Evolutionary conservation across 1,140 invertebrate genomes (phyloP).

Genomic region (Panagrolaimus sp.): DNA sequence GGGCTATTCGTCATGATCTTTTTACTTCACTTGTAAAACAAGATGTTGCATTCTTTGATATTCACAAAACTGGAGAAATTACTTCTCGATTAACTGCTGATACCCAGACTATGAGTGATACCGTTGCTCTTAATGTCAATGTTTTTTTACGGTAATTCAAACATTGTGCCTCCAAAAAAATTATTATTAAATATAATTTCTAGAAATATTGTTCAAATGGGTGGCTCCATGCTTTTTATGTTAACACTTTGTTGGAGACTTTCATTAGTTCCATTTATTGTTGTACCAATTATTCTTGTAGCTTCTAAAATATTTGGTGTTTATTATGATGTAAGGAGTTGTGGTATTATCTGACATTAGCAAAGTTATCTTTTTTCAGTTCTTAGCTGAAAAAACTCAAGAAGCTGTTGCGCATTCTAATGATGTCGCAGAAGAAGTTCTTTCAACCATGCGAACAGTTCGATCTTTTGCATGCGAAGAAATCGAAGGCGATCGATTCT

Average conservation of each 20-base stretch:
- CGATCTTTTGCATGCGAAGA: conserved; percentile 59
- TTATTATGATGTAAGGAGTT: conserved; percentile 57
- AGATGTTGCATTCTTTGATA: conserved; percentile 34
- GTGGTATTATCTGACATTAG: not conserved
- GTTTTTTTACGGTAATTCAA: conserved; percentile 36
- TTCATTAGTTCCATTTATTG: conserved; percentile 56
- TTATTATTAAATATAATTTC: not conserved
- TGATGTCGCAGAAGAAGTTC: conserved; percentile 59
- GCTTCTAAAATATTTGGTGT: conserved; percentile 59
- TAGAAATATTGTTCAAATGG: conserved; percentile 34
- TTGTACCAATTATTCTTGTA: conserved; percentile 55
- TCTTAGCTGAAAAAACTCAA: conserved; percentile 59
- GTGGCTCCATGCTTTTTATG: conserved; percentile 43
- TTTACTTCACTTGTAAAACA: conserved; percentile 37
- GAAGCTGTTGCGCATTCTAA: conserved; percentile 59
- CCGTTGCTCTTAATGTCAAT: conserved; percentile 51
- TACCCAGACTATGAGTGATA: conserved; percentile 56
- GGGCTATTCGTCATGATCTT: conserved; percentile 31
- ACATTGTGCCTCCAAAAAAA: not conserved
- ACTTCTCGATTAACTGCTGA: conserved; percentile 50
- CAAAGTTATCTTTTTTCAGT: conserved; percentile 50
- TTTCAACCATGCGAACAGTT: conserved; percentile 58
- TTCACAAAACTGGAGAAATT: conserved; percentile 44
- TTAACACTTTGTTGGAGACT: conserved; percentile 56
- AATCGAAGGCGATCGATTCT: conserved; percentile 48